Evolutionary conservation across 2,113 vertebrate species (phyloP), one percentile per base, ranked within the genome.

Genomic region (Pavo muticus): DNA sequence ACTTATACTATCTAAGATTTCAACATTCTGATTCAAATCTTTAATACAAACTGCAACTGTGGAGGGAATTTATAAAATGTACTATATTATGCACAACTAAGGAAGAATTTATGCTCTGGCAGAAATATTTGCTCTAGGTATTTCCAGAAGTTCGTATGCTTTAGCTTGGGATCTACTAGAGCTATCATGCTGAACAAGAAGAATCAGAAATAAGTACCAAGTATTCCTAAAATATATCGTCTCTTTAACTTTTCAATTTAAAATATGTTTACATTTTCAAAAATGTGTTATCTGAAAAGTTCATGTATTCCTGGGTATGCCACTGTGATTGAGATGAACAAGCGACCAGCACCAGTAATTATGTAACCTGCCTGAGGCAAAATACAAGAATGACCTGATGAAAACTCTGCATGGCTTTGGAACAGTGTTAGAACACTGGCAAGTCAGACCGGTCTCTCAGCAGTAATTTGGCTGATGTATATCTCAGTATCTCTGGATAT

Each of bases 361-460:
- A 56, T 30, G 17, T 37, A 56, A 27, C 16, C 24, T 61, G 44
- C n/a, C 52, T 37, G 17, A 82, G 30, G 19, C 19, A 89, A 89
- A 54, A 48, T 37, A 12, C 23, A 45, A n/a, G 42, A 89, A 64
- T 0, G 0, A 42, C n/a, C 68, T 1, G 0, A 15, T 42, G 8
- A 35, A 54, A 75, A 37, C 21, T 30, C 50, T 78, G 59, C 23
- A 27, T 27, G 60, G 17, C 17, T 75, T 25, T 27, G 14, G 40
- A 25, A 50, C 0, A 1, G 16, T 40, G 19, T 67, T 39, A 75
- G 48, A 76, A 29, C 29, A 57, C 48, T 60, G 59, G 25, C 54
- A 76, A 90, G 37, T 32, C 76, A 85, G 37, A 35, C 48, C 17
- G 20, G 52, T 4, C n/a, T 74, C 32, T 75, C 63, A 72, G 67